Evolutionary conservation across 2,113 vertebrate species (phyloP), one percentile per base, ranked within the genome.

Genomic region (Porphyrio hochstetteri): DNA sequence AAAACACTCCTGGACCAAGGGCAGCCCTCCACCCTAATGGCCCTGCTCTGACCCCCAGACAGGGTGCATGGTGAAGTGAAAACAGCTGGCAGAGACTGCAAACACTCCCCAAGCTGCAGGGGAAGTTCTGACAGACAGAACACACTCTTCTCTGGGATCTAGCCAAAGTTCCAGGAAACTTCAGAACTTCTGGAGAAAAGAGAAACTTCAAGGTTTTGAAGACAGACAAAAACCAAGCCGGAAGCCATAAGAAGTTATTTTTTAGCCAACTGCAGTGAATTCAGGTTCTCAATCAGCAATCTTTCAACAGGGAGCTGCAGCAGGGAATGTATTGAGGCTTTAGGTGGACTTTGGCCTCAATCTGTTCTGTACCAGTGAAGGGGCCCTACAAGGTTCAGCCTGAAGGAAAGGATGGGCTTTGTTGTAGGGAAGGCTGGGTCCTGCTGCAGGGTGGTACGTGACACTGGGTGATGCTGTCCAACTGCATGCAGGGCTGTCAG

Each of bases 381-480:
- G 69, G 70, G 35, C 77, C 20, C 16, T 50, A 15, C 2, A 31
- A n/a, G 29, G 17, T 28, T 59, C 24, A 59, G 3, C 5, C 20
- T 42, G 40, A 53, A 25, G 42, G 35, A 71, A 8, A 64, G 19
- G 65, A 28, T 63, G 29, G 38, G 52, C 13, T 65, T n/a, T 13
- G 36, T 5, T 68, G 65, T 15, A 40, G 77, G 57, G 63, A 70
- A 63, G 61, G 19, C 50, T 38, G 27, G 18, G 46, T 31, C 46
- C 36, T 2, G 1, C 12, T 44, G 29, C 28, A 46, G 53, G 60
- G 50, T 0, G 11, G 10, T 6, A 5, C 17, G 2, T 2, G 38
- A 35, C 4, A 52, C 6, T 33, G 29, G 69, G 65, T 59, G 88
- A 38, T 4, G 13, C 52, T 11, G 29, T 36, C 15, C 36, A 61